These are phyloP conservation scores for Villa cingulata DNA, from an alignment of 2,888 invertebrate genomes.

Conservation along the genomic window DNA sequence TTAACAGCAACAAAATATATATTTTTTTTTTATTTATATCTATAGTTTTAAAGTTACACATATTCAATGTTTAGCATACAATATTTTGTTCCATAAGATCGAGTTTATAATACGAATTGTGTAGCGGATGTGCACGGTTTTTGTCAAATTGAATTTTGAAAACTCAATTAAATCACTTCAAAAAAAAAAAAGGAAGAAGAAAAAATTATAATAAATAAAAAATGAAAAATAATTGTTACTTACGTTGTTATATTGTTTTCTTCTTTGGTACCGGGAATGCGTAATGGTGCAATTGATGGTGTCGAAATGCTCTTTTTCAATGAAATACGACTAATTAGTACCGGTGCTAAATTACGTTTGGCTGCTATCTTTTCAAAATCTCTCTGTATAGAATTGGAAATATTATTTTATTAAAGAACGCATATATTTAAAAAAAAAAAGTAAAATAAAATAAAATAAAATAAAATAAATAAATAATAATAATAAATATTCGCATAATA, in stretches of 20 bases:
- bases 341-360: slow-evolving; percentile 38
- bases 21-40: too few species aligned
- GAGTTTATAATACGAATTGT: too few species aligned
- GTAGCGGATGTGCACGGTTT: too few species aligned
- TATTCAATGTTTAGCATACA: too few species aligned
- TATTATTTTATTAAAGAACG: neutral
- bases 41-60: too few species aligned
- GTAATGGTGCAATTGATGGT: slow-evolving; percentile 68
- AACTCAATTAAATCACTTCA: too few species aligned
- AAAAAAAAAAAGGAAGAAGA: too few species aligned
- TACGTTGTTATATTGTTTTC: slow-evolving; percentile 40
- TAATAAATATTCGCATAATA: slow-evolving; percentile 1
- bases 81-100: too few species aligned
- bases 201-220: too few species aligned
- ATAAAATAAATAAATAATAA: neutral
- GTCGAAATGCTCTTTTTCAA: slow-evolving; percentile 84
- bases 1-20: too few species aligned
- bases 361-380: slow-evolving; percentile 35
- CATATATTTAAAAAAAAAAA: neutral
- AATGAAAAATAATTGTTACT: slow-evolving; percentile 25
- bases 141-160: too few species aligned
- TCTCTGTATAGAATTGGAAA: slow-evolving; percentile 16
- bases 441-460: neutral
- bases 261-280: slow-evolving; percentile 46
- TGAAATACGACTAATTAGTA: slow-evolving; percentile 50